phyloP scores from a whole-genome alignment of 64 coral and sea anemone genomes.

The Trachythela sp. region DNA sequence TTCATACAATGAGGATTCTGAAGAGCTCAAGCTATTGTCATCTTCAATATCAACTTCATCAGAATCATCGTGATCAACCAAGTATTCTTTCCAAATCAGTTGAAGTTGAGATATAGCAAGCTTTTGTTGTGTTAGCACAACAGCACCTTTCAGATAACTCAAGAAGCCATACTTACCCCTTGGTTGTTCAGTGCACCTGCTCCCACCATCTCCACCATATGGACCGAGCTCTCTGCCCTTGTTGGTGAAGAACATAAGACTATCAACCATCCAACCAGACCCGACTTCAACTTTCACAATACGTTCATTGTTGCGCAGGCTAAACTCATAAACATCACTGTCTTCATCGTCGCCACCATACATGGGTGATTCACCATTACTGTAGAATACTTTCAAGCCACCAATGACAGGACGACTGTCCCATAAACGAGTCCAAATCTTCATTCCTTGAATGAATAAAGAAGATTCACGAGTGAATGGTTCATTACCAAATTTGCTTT shows the following conservation, averaged over 20 bases:
- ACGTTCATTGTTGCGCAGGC: conserved; percentile 55
- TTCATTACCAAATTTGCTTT: conserved; percentile 34
- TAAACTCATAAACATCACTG: conserved; percentile 52
- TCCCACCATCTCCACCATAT: conserved; percentile 68
- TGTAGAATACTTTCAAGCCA: conserved; percentile 67
- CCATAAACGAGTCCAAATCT: conserved; percentile 81
- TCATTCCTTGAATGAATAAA: conserved; percentile 64
- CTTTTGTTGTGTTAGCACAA: conserved; percentile 61
- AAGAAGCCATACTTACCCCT: conserved; percentile 55
- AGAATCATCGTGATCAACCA: neutral
- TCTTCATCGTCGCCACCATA: conserved; percentile 48
- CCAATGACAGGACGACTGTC: conserved; percentile 75
- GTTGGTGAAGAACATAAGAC: conserved; percentile 67
- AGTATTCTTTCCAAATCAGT: conserved; percentile 59
- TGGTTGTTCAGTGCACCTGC: conserved; percentile 2
- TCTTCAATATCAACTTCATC: neutral
- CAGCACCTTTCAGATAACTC: conserved; percentile 42
- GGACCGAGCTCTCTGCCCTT: conserved; percentile 43
- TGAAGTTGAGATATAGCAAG: conserved; percentile 72
- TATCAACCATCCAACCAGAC: conserved; percentile 84
- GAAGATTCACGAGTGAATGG: conserved; percentile 6
- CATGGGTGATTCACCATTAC: conserved; percentile 31
- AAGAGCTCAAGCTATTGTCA: too few species aligned
- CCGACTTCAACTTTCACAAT: conserved; percentile 64
- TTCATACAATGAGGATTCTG: too few species aligned